Evolutionary conservation across 2,797 vertebrate species (phyloP).

Genomic region (Artibeus jamaicensis): DNA sequence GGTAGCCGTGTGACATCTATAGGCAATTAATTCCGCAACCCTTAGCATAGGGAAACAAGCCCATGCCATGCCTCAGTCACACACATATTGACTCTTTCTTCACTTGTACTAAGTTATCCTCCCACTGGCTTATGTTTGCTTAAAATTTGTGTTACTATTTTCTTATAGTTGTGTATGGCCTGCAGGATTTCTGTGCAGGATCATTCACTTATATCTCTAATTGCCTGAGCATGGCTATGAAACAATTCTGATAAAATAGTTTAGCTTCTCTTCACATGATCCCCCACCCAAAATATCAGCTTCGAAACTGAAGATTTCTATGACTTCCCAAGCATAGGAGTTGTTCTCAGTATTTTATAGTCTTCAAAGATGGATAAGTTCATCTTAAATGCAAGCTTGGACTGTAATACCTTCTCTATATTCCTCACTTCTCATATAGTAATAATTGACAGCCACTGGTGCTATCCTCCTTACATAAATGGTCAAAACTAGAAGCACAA

Average conservation of each 20-base stretch:
- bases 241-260: not conserved
- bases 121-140: not conserved
- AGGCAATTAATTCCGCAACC: not conserved
- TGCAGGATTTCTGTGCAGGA: not conserved
- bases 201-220: not conserved
- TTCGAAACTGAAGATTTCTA: not conserved
- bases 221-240: not conserved
- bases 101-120: not conserved
- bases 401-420: not conserved
- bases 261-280: not conserved
- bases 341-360: not conserved
- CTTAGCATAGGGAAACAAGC: not conserved
- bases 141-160: not conserved
- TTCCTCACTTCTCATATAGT: not conserved
- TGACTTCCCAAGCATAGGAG: not conserved
- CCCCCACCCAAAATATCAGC: not conserved
- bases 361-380: not conserved
- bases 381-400: not conserved
- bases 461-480: not conserved
- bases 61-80: not conserved
- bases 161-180: not conserved
- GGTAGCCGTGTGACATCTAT: not conserved
- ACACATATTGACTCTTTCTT: not conserved
- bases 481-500: not conserved
- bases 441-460: slow-evolving; percentile 1